Percentiles rank a stretch among this genome's conserved stretches.
phyloP scores from a whole-genome alignment of 2,797 vertebrate species.

The Strix occidentalis region DNA sequence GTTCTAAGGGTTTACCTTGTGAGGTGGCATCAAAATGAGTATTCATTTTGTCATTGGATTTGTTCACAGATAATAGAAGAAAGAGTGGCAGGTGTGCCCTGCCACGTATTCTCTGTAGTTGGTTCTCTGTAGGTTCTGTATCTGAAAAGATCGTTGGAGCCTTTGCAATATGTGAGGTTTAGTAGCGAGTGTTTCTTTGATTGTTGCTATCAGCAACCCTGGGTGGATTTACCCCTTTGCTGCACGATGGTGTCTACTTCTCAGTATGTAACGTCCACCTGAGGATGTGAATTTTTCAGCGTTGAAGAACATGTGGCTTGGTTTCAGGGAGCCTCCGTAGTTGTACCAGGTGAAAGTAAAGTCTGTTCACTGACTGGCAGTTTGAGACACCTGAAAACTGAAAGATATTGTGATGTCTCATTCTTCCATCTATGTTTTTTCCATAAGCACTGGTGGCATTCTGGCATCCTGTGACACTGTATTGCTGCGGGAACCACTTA shows the following conservation, averaged over 20 bases:
- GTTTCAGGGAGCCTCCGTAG: neutral
- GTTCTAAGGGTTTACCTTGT: neutral
- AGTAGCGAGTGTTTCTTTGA: neutral
- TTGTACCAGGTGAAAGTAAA: rapidly evolving
- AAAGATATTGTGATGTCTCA: neutral
- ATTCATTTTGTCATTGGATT: neutral
- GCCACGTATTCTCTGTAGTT: rapidly evolving
- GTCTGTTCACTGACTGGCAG: neutral
- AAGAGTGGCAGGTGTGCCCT: no score
- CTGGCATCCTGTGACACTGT: neutral
- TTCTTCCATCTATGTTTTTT: neutral
- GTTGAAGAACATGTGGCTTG: rapidly evolving
- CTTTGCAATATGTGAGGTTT: neutral
- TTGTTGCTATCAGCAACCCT: rapidly evolving
- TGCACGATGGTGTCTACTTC: neutral
- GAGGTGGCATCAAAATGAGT: neutral
- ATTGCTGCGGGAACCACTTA: neutral
- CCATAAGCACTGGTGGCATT: neutral
- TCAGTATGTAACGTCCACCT: no score
- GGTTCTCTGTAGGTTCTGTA: neutral
- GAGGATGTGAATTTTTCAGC: neutral
- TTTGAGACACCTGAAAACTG: neutral
- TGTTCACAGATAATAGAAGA: neutral
- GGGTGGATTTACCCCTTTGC: neutral
- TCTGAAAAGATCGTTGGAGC: neutral